Base-by-base conservation (phyloP, 2,113 vertebrate genomes). In the Actenoides hombroni region DNA sequence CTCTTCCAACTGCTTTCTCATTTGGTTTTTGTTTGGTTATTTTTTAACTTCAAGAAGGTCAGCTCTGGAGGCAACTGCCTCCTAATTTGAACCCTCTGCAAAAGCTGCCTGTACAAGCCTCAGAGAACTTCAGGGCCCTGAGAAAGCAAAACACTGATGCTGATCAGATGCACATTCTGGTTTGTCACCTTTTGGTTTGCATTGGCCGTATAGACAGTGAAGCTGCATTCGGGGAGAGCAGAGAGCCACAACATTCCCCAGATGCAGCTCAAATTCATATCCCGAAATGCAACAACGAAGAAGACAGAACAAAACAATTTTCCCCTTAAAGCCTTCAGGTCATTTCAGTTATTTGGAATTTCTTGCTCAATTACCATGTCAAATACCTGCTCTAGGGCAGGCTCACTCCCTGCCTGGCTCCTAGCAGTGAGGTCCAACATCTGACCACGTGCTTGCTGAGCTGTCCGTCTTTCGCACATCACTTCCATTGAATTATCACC, bases 121-220 rank as follows among this genome's bases (percentile, higher is more conserved):
- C 73, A 39, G 61, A 25, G 44, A 70, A 40, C 0, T 57, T 65
- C 61, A 91, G 42, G 89, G 74, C 77, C 39, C 69, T 15, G 64
- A 28, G 49, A 70, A 79, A 84, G 33, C 3, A 1, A 3, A 33
- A 37, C 18, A 6, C 31, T 53, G 59, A 56, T 40, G 86, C 74
- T 79, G 23, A 59, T 51, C 31, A 83, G 54, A 23, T 21, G 68
- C 63, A 54, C 24, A 3, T 28, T 24, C 25, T 17, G 48, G 28
- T 68, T 39, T 75, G 28, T 40, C 0, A 0, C n/a, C 59, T 69
- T 81, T 71, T 24, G 39, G 16, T 8, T 46, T 76, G 31, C 2
- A 3, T 3, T 56, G 29, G 51, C 59, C 2, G 0, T 37, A n/a
- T 0, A n/a, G 56, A 46, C 48, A 71, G 48, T 2, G 11, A 88